Conservation (phyloP, 2,888 invertebrate genomes). For the Stenodema calcarata region DNA sequence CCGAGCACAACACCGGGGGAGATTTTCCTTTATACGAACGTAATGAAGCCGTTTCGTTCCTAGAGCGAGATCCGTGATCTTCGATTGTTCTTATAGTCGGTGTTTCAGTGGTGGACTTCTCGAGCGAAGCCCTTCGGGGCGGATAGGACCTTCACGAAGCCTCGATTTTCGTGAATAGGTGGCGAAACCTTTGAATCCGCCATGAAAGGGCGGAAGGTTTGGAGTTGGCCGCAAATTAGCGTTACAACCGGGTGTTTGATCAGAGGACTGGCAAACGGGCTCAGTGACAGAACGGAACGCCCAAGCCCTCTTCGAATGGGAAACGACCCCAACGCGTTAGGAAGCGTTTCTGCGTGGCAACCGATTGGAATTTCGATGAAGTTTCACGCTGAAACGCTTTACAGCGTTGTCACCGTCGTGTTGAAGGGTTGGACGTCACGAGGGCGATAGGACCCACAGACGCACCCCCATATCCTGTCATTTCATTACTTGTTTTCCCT, state of each 20-base stretch:
- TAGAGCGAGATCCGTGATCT: neutral
- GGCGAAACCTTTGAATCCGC: neutral
- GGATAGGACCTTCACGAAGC: neutral
- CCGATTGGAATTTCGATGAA: constrained; percentile 26
- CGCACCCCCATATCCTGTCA: neutral
- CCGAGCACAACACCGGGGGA: neutral
- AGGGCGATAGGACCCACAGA: neutral
- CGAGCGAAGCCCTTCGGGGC: neutral
- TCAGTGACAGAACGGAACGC: neutral
- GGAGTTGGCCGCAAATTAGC: constrained; percentile 5
- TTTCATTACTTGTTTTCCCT: neutral
- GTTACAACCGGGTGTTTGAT: neutral
- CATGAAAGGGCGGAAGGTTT: neutral
- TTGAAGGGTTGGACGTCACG: neutral
- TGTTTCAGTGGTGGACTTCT: neutral
- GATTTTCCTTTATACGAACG: constrained; percentile 6
- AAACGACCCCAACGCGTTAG: neutral
- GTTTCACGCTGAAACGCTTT: constrained; percentile 16
- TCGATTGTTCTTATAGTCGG: neutral
- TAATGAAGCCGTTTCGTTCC: constrained; percentile 21
- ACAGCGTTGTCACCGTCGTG: neutral
- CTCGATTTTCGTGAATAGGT: neutral
- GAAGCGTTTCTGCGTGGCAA: neutral
- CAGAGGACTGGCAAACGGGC: neutral
- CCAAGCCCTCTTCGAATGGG: neutral